phyloP scores from a whole-genome alignment of 1,140 invertebrate species.

The Pygmarrhopalites habei region DNA sequence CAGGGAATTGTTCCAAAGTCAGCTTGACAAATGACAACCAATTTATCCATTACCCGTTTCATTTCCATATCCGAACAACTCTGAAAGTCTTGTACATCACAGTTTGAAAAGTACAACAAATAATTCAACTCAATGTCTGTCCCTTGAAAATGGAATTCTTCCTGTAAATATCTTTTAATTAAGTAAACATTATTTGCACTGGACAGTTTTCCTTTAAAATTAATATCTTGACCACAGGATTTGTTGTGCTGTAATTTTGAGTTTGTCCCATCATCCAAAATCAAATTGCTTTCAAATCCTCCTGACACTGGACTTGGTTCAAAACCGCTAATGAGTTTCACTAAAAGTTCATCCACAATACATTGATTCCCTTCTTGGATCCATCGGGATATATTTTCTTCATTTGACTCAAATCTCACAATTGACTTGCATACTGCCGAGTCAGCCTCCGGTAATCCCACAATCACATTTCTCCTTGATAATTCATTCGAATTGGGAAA shows the following conservation, averaged over 20 bases:
- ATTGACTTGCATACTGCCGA: not conserved
- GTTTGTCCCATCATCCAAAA: no score
- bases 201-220: no score
- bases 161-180: not conserved
- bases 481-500: not conserved
- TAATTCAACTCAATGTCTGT: not conserved
- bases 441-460: constrained; percentile 18
- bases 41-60: not conserved
- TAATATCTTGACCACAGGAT: no score
- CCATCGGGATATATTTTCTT: not conserved
- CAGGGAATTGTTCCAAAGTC: not conserved
- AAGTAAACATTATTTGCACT: no score
- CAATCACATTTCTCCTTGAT: constrained; percentile 9
- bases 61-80: not conserved
- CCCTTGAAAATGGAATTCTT: not conserved
- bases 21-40: not conserved
- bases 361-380: not conserved
- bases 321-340: no score
- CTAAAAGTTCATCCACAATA: no score
- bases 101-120: not conserved
- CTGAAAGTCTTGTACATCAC: not conserved
- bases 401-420: not conserved
- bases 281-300: no score
- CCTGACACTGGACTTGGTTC: no score
- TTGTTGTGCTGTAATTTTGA: no score